phyloP scores from a whole-genome alignment of 2,888 invertebrate species.

The Nymphalis urticae region DNA sequence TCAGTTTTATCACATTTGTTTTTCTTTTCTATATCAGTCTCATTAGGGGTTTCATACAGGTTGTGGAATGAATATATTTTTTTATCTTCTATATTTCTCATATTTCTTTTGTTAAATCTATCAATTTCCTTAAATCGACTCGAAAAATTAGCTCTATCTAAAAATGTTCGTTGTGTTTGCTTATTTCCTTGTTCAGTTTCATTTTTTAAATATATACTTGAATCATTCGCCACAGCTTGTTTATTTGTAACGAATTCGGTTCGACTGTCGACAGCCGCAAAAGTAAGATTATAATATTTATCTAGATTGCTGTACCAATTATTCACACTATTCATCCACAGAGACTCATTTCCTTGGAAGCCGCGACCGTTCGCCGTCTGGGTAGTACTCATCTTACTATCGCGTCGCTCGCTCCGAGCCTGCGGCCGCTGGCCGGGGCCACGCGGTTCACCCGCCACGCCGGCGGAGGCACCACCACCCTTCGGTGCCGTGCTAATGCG shows the following conservation, averaged over 20 bases:
- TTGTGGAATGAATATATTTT: slow-evolving; percentile 7
- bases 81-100: slow-evolving; percentile 12
- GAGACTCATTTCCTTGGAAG: background rate
- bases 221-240: background rate
- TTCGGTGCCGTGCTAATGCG: slow-evolving; percentile 3
- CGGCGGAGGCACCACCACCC: slow-evolving; percentile 21
- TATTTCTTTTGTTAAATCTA: background rate
- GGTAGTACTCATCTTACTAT: too few species aligned
- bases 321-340: slow-evolving; percentile 45
- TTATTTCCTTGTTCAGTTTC: background rate
- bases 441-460: slow-evolving; percentile 31
- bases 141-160: background rate
- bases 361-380: background rate
- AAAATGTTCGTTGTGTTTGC: background rate
- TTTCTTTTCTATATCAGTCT: slow-evolving; percentile 13
- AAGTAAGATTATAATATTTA: slow-evolving; percentile 35
- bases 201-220: background rate
- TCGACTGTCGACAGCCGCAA: background rate
- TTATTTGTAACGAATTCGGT: background rate
- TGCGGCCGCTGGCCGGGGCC: slow-evolving; percentile 8
- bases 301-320: slow-evolving; percentile 53
- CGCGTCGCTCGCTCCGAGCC: background rate
- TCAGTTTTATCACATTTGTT: slow-evolving; percentile 26
- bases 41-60: too few species aligned
- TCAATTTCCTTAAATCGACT: background rate